Conservation (phyloP, 2,888 invertebrate species). For the Muscina levida region DNA sequence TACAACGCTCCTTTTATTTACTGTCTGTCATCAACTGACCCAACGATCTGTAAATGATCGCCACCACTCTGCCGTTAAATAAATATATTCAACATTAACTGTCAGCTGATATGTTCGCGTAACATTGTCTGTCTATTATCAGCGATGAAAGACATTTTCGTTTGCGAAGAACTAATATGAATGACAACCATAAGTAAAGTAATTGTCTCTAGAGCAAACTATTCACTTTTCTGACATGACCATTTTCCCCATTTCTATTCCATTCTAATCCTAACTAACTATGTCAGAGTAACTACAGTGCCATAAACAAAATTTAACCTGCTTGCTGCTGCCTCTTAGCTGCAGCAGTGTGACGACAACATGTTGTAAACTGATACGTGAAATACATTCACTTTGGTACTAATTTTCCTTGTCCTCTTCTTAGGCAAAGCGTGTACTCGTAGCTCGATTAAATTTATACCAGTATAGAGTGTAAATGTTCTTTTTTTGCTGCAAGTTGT, state of each 20-base stretch:
- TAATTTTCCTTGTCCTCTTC: neutral
- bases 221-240: neutral
- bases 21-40: too few species aligned
- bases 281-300: too few species aligned
- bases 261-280: constrained; percentile 19
- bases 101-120: too few species aligned
- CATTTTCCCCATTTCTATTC: neutral
- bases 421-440: neutral
- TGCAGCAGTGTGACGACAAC: too few species aligned
- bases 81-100: too few species aligned
- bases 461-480: neutral
- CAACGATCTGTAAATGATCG: too few species aligned
- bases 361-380: constrained; percentile 17
- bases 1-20: too few species aligned
- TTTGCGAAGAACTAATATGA: constrained; percentile 27
- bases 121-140: too few species aligned
- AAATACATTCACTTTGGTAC: constrained; percentile 18
- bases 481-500: neutral
- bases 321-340: neutral
- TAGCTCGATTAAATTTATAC: neutral
- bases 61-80: too few species aligned
- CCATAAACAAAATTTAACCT: neutral
- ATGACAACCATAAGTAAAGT: constrained; percentile 28
- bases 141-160: constrained; percentile 9
- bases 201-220: neutral